These are phyloP conservation scores for Barnardius zonarius DNA, from an alignment of 2,113 vertebrate genomes.

Conservation along the genomic window DNA sequence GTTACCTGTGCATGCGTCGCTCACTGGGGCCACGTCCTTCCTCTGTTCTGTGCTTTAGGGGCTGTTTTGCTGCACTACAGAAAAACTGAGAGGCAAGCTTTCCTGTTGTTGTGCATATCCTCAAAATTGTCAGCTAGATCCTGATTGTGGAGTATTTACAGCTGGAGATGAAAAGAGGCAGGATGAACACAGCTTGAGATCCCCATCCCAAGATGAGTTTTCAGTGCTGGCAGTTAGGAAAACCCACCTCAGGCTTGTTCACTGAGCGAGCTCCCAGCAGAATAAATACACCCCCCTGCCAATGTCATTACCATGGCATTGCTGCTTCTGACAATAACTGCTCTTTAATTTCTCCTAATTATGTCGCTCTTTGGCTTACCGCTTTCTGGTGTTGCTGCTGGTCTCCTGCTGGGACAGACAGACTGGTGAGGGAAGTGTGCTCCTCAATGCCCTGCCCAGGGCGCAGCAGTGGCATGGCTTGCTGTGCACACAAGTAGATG, in stretches of 20 bases:
- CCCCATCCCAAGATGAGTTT: neutral
- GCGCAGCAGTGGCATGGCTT: neutral
- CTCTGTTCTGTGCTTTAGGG: neutral
- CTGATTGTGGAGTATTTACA: neutral
- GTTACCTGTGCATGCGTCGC: neutral
- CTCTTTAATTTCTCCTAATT: constrained; percentile 32
- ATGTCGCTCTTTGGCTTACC: neutral
- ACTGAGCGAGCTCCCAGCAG: neutral
- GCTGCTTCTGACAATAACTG: neutral
- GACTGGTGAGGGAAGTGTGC: neutral
- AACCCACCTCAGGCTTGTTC: constrained; percentile 6
- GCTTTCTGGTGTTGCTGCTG: neutral
- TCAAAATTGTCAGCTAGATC: neutral
- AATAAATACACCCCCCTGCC: neutral
- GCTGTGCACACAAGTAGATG: neutral
- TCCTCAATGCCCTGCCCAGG: neutral
- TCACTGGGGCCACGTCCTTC: neutral
- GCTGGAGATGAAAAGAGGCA: neutral
- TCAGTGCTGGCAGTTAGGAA: neutral
- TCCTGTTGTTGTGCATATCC: neutral
- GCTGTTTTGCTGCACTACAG: neutral
- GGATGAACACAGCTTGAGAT: neutral
- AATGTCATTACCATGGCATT: neutral
- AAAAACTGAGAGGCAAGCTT: neutral
- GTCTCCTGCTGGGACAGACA: neutral